Percentiles rank a stretch among this genome's conserved stretches.
Evolutionary conservation across 2,113 vertebrate species (phyloP).

Genomic region (Formicarius rufipectus): DNA sequence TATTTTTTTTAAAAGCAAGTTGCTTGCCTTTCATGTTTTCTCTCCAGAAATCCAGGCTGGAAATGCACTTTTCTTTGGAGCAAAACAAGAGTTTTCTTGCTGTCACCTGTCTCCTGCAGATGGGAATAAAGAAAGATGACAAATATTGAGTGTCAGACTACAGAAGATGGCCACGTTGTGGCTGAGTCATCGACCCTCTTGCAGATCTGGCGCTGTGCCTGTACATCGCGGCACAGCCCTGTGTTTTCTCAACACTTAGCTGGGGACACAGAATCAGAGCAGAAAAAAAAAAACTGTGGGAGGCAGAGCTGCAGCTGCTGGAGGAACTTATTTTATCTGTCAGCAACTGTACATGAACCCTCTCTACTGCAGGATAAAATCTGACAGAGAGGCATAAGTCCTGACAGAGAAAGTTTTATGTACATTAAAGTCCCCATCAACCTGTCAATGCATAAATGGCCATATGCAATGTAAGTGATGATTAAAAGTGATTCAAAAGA

Average conservation of each 20-base stretch:
- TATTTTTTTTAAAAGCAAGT: neutral
- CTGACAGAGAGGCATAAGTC: constrained; percentile 53
- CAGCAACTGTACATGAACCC: constrained; percentile 50
- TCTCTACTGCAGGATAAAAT: constrained; percentile 62
- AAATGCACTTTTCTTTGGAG: neutral
- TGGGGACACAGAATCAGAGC: neutral
- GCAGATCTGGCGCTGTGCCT: fast-evolving
- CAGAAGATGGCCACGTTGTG: neutral
- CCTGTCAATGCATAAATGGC: constrained; percentile 56
- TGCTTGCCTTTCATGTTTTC: neutral
- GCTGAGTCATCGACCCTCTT: neutral
- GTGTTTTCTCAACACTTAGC: neutral
- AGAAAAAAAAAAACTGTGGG: neutral
- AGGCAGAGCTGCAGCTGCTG: constrained; percentile 56
- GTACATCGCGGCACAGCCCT: fast-evolving
- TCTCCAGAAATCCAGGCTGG: neutral
- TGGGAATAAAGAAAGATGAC: neutral
- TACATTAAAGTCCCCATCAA: constrained; percentile 59
- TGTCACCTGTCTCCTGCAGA: neutral
- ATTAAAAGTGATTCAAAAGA: constrained; percentile 54
- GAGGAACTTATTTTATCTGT: constrained; percentile 66
- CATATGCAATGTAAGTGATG: constrained; percentile 33
- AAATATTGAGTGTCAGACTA: neutral
- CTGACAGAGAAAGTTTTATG: constrained; percentile 63
- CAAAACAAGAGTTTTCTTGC: neutral